Conservation (phyloP, 2,888 invertebrate species). For the Hololepta plana region DNA sequence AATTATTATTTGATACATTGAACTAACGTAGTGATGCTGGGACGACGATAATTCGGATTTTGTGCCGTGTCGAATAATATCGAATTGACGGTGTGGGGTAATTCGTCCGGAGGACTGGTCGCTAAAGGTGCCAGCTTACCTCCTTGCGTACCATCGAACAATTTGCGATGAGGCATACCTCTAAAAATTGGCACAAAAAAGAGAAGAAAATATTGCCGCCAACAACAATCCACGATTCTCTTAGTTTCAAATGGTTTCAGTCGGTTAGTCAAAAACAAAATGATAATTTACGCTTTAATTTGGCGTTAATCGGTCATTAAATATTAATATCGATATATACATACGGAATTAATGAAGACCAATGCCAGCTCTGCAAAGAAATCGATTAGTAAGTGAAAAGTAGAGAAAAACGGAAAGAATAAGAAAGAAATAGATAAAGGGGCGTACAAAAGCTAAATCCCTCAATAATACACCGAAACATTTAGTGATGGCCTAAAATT, state of each 20-base stretch:
- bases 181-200: constrained; percentile 21
- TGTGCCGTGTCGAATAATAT: constrained; percentile 18
- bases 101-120: constrained; percentile 35
- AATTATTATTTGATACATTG: no score
- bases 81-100: constrained; percentile 18
- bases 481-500: no score
- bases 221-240: no score
- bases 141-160: constrained; percentile 25
- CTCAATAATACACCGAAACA: constrained; percentile 4
- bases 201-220: no score
- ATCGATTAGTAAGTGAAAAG: constrained; percentile 7
- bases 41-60: constrained; percentile 26
- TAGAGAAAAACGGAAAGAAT: constrained; percentile 8
- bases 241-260: no score
- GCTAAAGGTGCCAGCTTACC: constrained; percentile 35
- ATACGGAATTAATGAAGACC: constrained; percentile 15
- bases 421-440: constrained; percentile 4
- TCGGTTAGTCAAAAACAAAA: constrained; percentile 1
- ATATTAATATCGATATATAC: constrained; percentile 1
- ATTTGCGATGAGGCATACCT: constrained; percentile 32
- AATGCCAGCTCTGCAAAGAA: constrained; percentile 23
- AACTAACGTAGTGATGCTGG: constrained; percentile 39
- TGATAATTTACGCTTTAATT: constrained; percentile 2
- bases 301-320: no score
- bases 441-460: constrained; percentile 2